A percentile compares a stretch with the other conserved stretches of the same genome.
phyloP scores from a whole-genome alignment of 2,113 vertebrate genomes.

The Pardalotus punctatus region DNA sequence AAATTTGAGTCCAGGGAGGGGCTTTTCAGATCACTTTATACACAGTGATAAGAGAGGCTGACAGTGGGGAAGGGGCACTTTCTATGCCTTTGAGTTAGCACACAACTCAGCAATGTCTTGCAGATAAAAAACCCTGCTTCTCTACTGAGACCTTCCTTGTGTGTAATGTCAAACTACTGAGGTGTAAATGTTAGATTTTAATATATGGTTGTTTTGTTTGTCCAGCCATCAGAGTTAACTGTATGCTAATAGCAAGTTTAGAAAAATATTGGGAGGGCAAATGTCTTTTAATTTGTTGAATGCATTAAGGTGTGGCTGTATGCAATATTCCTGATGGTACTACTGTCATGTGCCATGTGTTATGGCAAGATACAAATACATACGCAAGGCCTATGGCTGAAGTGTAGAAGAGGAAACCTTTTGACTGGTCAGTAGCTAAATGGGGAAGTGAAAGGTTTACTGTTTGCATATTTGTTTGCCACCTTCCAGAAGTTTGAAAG shows the following conservation, averaged over 20 bases:
- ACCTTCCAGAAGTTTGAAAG: neutral
- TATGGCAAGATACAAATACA: fast-evolving
- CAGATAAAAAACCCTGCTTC: neutral
- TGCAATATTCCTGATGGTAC: neutral
- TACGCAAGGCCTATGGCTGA: neutral
- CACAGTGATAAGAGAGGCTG: neutral
- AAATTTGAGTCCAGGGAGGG: neutral
- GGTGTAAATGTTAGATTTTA: neutral
- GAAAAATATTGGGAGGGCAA: neutral
- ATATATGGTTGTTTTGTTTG: neutral
- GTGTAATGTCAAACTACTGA: neutral
- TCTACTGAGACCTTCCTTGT: neutral
- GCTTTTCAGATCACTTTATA: neutral
- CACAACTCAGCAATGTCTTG: neutral
- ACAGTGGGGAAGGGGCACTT: neutral
- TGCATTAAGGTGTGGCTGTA: neutral
- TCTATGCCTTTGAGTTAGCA: neutral
- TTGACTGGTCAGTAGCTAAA: neutral
- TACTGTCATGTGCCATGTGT: neutral
- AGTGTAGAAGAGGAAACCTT: neutral
- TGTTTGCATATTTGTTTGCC: neutral
- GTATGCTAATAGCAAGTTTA: neutral
- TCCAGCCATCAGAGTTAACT: neutral
- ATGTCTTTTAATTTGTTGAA: neutral
- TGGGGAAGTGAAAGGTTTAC: neutral